Base-by-base conservation (phyloP, 1,140 invertebrate species). In the Drosophila sucinea region DNA sequence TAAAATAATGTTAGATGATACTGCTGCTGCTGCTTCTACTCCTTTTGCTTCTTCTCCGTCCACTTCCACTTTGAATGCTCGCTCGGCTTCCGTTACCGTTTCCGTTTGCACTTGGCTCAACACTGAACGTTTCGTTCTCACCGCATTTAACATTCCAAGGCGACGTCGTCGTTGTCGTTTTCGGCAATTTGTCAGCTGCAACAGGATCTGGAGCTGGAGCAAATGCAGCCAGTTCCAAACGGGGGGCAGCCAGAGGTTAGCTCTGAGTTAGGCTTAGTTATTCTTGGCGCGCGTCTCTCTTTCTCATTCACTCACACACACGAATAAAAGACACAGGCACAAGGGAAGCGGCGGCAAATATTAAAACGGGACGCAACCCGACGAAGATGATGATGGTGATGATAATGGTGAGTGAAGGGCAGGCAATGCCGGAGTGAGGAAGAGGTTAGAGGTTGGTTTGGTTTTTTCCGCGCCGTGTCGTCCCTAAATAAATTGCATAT, bases 121-220 rank as follows among this genome's bases (percentile, higher is more conserved):
- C 87, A 90, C 87, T 90, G 89, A 83, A 89, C 68, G 79, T 68
- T 76, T 81, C 70, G 89, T 90, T 90, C 75, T 90, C 87, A 90
- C 87, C 89, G 87, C 87, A 90, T 90, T 70, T 90, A 90, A 90
- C 87, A 90, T 90, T 90, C 87, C 87, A 90, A 90, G 73, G 85
- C 86, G 87, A 77, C 85, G 70, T 66, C 77, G 72, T 75, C 66
- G 78, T 81, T 57, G 65, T 71, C 64, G 70, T 61, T 47, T 70
- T 56, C 71, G 77, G 71, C 65, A 69, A 76, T 69, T 73, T 82
- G 47, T 60, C 72, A 51, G 81, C 81, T 68, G 75, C 58, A 58
- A 33, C 70, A 65, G 63, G 63, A 35, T 41, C 40, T 23, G 73
- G 74, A 63, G 62, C 68, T 65, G 58, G 58, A 33, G 61, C 66